Percentiles rank a stretch among this genome's conserved stretches.
Conservation (phyloP, 2,113 vertebrate genomes). For the Lagenorhynchus albirostris region DNA sequence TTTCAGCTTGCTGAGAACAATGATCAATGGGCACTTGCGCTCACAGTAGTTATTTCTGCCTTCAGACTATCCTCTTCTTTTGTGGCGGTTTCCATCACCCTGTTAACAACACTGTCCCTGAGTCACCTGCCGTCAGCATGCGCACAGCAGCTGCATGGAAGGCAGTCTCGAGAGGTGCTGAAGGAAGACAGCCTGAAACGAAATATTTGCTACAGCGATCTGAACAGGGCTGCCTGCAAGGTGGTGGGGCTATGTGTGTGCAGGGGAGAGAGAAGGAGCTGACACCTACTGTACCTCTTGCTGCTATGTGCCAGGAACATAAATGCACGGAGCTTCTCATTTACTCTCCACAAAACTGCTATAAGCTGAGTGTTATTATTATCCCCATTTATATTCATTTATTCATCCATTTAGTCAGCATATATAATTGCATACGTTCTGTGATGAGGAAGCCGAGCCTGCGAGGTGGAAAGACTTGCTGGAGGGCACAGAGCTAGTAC, state of each 20-base stretch:
- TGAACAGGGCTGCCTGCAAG: constrained; percentile 26
- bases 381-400: background rate
- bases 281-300: background rate
- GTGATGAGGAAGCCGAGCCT: background rate
- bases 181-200: constrained; percentile 53
- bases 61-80: constrained; percentile 10
- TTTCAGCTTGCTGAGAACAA: background rate
- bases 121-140: constrained; percentile 42
- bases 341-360: background rate
- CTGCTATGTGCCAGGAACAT: background rate
- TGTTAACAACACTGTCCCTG: constrained; percentile 46
- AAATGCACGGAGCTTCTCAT: background rate
- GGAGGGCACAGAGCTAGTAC: background rate
- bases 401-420: background rate
- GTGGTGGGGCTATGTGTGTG: background rate
- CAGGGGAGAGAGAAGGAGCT: background rate
- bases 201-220: constrained; percentile 51
- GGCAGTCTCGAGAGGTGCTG: constrained; percentile 51
- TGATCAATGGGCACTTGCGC: background rate
- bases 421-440: background rate
- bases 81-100: constrained; percentile 30
- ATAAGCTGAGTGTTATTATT: background rate
- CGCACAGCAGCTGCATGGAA: constrained; percentile 30
- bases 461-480: background rate
- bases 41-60: constrained; percentile 19